Percentiles rank a stretch among this genome's conserved stretches.
These are phyloP conservation scores for zebrafish (Danio rerio) DNA, from an alignment of 2,113 vertebrate genomes.

Conservation along the genomic window DNA sequence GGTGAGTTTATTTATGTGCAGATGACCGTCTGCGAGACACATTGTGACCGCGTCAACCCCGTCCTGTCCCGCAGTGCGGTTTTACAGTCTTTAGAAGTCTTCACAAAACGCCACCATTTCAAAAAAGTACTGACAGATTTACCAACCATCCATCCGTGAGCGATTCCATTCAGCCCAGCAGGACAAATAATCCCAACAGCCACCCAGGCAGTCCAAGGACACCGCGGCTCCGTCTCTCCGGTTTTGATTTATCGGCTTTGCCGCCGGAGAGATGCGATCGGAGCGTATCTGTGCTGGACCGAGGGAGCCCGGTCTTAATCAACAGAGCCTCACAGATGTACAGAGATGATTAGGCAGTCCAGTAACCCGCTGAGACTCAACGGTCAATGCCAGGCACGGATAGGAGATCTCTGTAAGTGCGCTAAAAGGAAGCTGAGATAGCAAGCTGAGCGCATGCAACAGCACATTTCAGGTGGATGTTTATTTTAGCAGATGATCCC, in stretches of 20 bases:
- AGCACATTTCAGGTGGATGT: not conserved
- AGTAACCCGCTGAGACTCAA: slow-evolving; percentile 33
- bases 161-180: slow-evolving; percentile 13
- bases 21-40: not conserved
- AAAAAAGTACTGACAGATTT: slow-evolving; percentile 46
- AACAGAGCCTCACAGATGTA: slow-evolving; percentile 52
- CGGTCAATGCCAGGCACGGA: not conserved
- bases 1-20: not conserved
- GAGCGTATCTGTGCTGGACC: slow-evolving; percentile 49
- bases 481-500: slow-evolving; percentile 25
- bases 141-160: slow-evolving; percentile 34
- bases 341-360: slow-evolving; percentile 50
- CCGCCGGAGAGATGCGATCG: slow-evolving; percentile 46
- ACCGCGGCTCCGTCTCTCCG: slow-evolving; percentile 39
- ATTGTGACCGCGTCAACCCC: not conserved
- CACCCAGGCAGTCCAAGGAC: slow-evolving; percentile 50
- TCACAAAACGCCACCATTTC: slow-evolving; percentile 35
- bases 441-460: slow-evolving; percentile 7
- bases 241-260: slow-evolving; percentile 53
- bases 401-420: slow-evolving; percentile 25
- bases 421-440: slow-evolving; percentile 9
- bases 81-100: slow-evolving; percentile 31
- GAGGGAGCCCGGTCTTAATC: slow-evolving; percentile 49
- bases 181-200: slow-evolving; percentile 52
- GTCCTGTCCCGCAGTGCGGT: not conserved